phyloP scores from a whole-genome alignment of 2,888 invertebrate species.

The Vannuccia rotundouncinata region DNA sequence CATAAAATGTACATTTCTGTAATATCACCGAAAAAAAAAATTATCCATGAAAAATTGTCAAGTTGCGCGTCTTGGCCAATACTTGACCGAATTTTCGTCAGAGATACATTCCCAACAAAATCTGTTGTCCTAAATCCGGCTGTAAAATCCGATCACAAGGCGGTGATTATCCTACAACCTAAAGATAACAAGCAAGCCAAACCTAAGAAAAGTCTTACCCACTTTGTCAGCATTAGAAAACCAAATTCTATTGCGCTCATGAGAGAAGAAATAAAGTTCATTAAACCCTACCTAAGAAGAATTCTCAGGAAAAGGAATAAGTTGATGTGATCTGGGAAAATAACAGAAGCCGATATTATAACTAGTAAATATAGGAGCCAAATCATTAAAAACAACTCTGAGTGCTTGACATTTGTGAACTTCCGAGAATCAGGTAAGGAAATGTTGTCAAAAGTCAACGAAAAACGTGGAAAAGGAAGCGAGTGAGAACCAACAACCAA shows the following conservation, averaged over 20 bases:
- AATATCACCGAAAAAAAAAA: neutral
- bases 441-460: conserved; percentile 10
- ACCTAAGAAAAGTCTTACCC: conserved; percentile 2
- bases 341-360: neutral
- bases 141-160: conserved; percentile 4
- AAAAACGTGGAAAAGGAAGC: neutral
- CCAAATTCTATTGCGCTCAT: conserved; percentile 9
- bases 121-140: too few species aligned
- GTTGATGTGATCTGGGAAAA: conserved; percentile 4
- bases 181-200: neutral
- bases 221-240: neutral
- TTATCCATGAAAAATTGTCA: neutral
- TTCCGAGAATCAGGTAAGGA: neutral
- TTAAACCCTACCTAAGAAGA: neutral
- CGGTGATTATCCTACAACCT: neutral
- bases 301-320: conserved; percentile 5
- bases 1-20: neutral
- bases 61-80: neutral
- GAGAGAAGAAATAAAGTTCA: neutral
- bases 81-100: too few species aligned
- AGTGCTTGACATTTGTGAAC: neutral
- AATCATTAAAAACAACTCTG: neutral
- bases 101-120: too few species aligned
- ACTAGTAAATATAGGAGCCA: conserved; percentile 5
- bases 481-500: neutral